Evolutionary conservation across 2,888 invertebrate species (phyloP).

Genomic region (Pseudococcus longispinus): DNA sequence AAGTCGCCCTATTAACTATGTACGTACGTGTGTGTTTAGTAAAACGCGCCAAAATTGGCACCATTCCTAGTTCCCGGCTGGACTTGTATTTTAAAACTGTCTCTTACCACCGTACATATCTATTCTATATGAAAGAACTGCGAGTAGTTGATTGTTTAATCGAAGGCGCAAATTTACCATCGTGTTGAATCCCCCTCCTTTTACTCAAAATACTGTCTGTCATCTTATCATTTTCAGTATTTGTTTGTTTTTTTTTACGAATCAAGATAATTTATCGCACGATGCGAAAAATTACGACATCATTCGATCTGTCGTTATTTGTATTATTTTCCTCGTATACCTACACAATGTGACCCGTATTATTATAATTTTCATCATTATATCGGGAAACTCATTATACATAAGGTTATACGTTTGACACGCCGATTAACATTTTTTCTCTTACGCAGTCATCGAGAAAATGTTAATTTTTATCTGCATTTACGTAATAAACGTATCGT

Average conservation of each 20-base stretch:
- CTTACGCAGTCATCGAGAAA: background rate
- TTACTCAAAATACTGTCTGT: background rate
- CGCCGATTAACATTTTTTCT: background rate
- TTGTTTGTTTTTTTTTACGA: background rate
- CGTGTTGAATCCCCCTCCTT: background rate
- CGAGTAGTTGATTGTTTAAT: background rate
- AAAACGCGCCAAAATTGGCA: slow-evolving; percentile 46
- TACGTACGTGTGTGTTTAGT: background rate
- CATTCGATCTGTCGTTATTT: background rate
- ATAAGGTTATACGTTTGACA: background rate
- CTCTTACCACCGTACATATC: background rate
- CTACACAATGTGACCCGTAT: background rate
- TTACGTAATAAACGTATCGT: background rate
- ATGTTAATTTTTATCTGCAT: background rate
- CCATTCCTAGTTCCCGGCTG: slow-evolving; percentile 18
- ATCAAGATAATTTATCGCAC: background rate
- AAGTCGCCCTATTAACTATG: slow-evolving; percentile 49
- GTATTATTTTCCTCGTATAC: background rate
- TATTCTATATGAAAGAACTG: background rate
- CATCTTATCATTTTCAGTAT: background rate
- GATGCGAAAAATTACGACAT: background rate
- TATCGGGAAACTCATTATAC: background rate
- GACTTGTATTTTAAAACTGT: slow-evolving; percentile 44
- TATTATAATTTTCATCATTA: background rate
- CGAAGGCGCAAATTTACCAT: background rate